Evolutionary conservation across 2,113 vertebrate genomes (phyloP).

Genomic region (Mastomys coucha): DNA sequence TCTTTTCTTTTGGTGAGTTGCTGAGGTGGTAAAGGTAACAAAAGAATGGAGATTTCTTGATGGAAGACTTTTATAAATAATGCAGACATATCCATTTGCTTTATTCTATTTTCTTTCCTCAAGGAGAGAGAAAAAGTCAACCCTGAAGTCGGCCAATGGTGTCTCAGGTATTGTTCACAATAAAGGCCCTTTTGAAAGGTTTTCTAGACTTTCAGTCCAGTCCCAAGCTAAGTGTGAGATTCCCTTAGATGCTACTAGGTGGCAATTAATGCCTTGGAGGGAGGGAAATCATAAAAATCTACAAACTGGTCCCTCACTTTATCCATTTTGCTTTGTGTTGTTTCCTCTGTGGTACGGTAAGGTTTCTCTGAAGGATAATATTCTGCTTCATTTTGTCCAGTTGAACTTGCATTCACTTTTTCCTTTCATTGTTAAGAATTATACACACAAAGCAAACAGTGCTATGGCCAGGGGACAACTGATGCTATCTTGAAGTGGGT

Average conservation of each 20-base stretch:
- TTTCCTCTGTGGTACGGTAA: conserved; percentile 72
- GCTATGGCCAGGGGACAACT: conserved; percentile 50
- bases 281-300: not conserved
- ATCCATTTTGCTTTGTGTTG: conserved; percentile 19
- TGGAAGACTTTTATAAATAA: conserved; percentile 47
- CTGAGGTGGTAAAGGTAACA: conserved; percentile 48
- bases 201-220: conserved; percentile 48
- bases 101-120: conserved; percentile 32
- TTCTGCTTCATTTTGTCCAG: conserved; percentile 73
- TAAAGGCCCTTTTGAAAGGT: conserved; percentile 43
- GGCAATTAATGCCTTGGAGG: conserved; percentile 66
- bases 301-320: not conserved
- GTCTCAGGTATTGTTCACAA: not conserved
- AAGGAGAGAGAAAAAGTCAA: conserved; percentile 18
- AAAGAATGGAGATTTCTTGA: conserved; percentile 18
- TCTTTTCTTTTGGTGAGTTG: conserved; percentile 45
- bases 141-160: conserved; percentile 12
- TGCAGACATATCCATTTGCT: not conserved
- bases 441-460: conserved; percentile 66
- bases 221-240: conserved; percentile 35
- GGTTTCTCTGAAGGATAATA: conserved; percentile 71
- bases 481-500: conserved; percentile 60
- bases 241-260: conserved; percentile 71
- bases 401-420: conserved; percentile 78
- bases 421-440: conserved; percentile 81